Evolutionary conservation across 2,797 vertebrate species (phyloP).

Genomic region (Limnodromus scolopaceus): DNA sequence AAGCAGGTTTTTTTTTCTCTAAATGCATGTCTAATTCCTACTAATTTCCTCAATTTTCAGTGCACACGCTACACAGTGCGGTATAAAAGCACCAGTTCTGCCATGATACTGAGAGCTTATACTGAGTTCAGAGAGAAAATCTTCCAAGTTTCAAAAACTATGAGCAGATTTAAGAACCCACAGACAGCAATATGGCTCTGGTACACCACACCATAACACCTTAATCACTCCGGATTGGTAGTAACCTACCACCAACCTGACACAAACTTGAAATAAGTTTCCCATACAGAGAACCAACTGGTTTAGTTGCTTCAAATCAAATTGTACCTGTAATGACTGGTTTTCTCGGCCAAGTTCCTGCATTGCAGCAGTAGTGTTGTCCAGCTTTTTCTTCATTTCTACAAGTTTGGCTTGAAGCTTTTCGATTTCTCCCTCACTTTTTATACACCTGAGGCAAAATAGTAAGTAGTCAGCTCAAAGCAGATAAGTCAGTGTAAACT

Average conservation of each 20-base stretch:
- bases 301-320: not conserved
- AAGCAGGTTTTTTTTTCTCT: not conserved
- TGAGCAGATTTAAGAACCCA: not conserved
- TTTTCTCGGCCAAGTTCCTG: conserved; percentile 98
- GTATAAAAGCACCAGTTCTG: not conserved
- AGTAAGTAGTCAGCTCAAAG: not conserved
- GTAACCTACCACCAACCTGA: not conserved
- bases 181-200: not conserved
- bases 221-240: not conserved
- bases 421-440: conserved; percentile 95
- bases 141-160: not conserved
- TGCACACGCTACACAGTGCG: not conserved
- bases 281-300: not conserved
- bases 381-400: conserved; percentile 94
- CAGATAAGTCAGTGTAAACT: not conserved
- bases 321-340: conserved; percentile 93
- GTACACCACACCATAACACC: not conserved
- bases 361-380: conserved; percentile 97
- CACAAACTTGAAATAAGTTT: not conserved
- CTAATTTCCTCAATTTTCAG: not conserved
- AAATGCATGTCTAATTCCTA: not conserved
- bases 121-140: not conserved
- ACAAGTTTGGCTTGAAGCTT: conserved; percentile 93
- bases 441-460: conserved; percentile 86
- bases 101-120: not conserved